phyloP scores from a whole-genome alignment of 2,113 vertebrate genomes.

The Sisor rabdophorus region DNA sequence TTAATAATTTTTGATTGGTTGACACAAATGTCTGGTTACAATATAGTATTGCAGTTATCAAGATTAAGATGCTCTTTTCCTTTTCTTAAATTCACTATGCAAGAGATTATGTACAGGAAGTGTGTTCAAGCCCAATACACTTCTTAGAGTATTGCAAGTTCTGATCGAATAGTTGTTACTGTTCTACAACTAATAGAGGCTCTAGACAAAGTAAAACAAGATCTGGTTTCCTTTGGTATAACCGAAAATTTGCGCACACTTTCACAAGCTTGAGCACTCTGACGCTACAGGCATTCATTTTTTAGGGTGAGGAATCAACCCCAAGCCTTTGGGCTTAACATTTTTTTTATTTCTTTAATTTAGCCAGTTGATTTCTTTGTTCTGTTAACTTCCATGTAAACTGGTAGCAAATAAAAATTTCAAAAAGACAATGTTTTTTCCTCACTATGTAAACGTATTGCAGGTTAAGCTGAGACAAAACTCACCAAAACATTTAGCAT shows the following conservation, averaged over 20 bases:
- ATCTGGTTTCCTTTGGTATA: neutral
- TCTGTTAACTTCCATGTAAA: neutral
- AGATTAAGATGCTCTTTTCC: neutral
- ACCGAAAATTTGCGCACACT: neutral
- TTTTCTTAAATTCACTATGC: neutral
- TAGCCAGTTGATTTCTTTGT: neutral
- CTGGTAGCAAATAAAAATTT: neutral
- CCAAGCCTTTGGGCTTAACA: neutral
- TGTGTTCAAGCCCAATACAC: neutral
- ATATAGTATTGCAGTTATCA: neutral
- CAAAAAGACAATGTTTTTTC: too few species aligned
- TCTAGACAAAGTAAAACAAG: neutral
- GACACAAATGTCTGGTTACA: neutral
- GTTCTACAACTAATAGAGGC: neutral
- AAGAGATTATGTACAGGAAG: neutral
- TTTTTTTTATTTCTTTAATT: neutral
- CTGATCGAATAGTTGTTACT: neutral
- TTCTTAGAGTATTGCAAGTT: slow-evolving; percentile 5
- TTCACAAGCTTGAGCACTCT: neutral
- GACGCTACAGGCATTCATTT: neutral
- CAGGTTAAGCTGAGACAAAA: too few species aligned
- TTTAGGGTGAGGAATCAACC: neutral
- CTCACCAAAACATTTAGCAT: too few species aligned
- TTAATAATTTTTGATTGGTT: neutral
- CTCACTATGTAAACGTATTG: too few species aligned